These are phyloP conservation scores for Lissocephala sabroskyi DNA, from an alignment of 2,888 invertebrate species.

Conservation along the genomic window DNA sequence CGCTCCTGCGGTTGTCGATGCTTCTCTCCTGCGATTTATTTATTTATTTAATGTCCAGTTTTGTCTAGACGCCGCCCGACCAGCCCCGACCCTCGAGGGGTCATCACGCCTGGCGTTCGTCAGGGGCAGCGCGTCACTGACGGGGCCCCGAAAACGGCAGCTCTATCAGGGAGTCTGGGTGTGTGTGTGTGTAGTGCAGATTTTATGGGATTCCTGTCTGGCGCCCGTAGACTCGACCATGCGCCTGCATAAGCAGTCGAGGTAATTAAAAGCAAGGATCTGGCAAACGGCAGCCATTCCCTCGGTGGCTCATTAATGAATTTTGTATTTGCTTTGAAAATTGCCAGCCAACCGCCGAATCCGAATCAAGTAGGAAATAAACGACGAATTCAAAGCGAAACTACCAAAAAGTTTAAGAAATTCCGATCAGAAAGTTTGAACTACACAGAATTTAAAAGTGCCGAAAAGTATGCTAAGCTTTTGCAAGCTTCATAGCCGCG, in stretches of 20 bases:
- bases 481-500: too few species aligned
- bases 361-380: too few species aligned
- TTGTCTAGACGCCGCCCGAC: slow-evolving; percentile 43
- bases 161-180: slow-evolving; percentile 8
- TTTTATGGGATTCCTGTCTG: slow-evolving; percentile 53
- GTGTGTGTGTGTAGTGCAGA: slow-evolving; percentile 26
- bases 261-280: slow-evolving; percentile 50
- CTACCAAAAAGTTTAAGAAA: too few species aligned
- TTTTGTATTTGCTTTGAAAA: too few species aligned
- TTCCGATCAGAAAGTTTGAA: too few species aligned
- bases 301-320: slow-evolving; percentile 33
- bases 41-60: slow-evolving; percentile 62
- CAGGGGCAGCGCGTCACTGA: neutral
- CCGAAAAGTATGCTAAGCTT: too few species aligned
- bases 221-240: slow-evolving; percentile 25
- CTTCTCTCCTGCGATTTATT: slow-evolving; percentile 39
- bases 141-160: slow-evolving; percentile 39
- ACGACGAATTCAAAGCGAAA: too few species aligned
- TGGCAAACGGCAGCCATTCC: slow-evolving; percentile 14
- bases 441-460: too few species aligned
- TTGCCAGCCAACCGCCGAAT: too few species aligned
- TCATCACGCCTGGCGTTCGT: too few species aligned
- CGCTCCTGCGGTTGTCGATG: slow-evolving; percentile 41
- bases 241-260: slow-evolving; percentile 47
- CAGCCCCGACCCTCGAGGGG: too few species aligned